These are phyloP conservation scores for Chelon labrosus DNA, from an alignment of 2,797 vertebrate species.

Conservation along the genomic window DNA sequence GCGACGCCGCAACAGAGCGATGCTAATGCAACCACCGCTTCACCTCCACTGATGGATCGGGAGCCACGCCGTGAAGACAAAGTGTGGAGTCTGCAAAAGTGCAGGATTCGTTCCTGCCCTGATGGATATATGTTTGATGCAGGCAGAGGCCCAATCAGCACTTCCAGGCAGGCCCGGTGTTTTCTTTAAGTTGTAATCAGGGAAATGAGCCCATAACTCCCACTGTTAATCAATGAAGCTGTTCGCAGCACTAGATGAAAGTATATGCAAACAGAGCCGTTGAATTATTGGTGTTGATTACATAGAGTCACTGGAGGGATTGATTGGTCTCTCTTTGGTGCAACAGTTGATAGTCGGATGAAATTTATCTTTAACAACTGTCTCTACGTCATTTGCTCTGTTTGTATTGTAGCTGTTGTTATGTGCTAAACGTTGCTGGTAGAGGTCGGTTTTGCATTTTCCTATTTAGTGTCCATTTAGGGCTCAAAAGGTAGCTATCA, in stretches of 20 bases:
- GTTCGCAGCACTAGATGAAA: conserved; percentile 65
- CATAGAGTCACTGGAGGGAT: conserved; percentile 50
- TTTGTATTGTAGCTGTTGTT: background rate
- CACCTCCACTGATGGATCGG: conserved; percentile 70
- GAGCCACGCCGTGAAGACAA: conserved; percentile 46
- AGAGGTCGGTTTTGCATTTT: background rate
- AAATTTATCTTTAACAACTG: conserved; percentile 24
- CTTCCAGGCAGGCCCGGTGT: conserved; percentile 81
- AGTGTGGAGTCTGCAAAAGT: conserved; percentile 74
- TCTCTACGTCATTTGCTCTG: background rate
- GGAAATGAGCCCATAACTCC: conserved; percentile 90
- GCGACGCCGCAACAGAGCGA: conserved; percentile 49
- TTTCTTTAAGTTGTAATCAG: conserved; percentile 90
- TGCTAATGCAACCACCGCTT: conserved; percentile 71
- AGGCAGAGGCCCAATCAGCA: conserved; percentile 81
- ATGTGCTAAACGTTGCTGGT: background rate
- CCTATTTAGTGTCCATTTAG: background rate
- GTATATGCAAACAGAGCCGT: conserved; percentile 61
- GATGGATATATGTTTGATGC: conserved; percentile 80
- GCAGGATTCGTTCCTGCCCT: conserved; percentile 71
- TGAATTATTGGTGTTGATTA: conserved; percentile 71
- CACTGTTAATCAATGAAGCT: conserved; percentile 82
- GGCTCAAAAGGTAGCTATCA: background rate
- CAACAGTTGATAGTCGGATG: conserved; percentile 51
- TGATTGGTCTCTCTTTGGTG: conserved; percentile 41